Conservation (phyloP, 2,113 vertebrate species). For the Ameiurus melas region DNA sequence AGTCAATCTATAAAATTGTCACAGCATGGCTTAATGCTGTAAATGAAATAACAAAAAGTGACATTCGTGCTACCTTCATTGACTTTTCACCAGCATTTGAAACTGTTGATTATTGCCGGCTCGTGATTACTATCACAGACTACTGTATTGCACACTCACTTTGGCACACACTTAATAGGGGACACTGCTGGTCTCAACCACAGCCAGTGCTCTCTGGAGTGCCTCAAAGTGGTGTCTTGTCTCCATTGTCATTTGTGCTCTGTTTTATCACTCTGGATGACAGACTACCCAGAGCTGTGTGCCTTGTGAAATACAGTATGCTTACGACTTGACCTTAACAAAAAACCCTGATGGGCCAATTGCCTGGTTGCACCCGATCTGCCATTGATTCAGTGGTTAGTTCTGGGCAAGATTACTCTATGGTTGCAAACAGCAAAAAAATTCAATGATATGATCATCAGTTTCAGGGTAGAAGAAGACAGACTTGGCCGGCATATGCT, state of each 20-base stretch:
- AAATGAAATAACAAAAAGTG: not conserved
- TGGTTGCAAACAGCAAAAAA: not conserved
- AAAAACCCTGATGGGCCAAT: not conserved
- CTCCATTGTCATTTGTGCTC: not conserved
- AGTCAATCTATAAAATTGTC: not conserved
- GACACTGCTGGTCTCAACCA: not conserved
- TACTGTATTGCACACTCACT: not conserved
- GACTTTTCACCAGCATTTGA: not conserved
- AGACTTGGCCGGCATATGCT: not conserved
- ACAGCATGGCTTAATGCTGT: constrained; percentile 1
- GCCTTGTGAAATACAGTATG: not conserved
- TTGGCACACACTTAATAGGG: not conserved
- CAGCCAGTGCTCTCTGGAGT: not conserved
- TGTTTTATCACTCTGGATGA: not conserved
- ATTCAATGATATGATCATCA: not conserved
- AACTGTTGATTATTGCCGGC: not conserved
- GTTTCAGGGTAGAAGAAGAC: not conserved
- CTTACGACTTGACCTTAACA: not conserved
- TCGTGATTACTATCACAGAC: not conserved
- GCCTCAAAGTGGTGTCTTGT: not conserved
- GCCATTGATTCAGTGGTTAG: not conserved
- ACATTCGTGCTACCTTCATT: not conserved
- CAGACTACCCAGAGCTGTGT: not conserved
- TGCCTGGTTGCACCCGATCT: not conserved
- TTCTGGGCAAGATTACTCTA: not conserved